These are phyloP conservation scores for Catalaphyllia jardinei DNA, from an alignment of 64 coral and sea anemone species.

Conservation along the genomic window DNA sequence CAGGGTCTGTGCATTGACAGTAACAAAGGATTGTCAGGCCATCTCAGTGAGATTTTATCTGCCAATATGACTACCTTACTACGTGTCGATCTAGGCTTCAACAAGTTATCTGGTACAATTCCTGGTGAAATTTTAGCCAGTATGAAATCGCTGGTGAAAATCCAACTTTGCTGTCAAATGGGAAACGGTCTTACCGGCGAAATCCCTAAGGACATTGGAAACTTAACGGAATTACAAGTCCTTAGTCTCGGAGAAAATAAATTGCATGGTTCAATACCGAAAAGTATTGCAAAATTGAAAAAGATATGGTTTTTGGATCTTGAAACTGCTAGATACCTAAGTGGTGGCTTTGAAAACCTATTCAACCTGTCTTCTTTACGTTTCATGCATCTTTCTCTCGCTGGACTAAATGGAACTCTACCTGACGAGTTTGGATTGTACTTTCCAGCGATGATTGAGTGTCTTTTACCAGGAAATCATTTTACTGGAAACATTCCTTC, in stretches of 20 bases:
- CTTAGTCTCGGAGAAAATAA: slow-evolving; percentile 71
- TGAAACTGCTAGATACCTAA: slow-evolving; percentile 7
- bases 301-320: slow-evolving; percentile 79
- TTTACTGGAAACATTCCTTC: slow-evolving; percentile 44
- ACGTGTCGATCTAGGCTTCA: slow-evolving; percentile 42
- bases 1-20: slow-evolving; percentile 53
- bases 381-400: slow-evolving; percentile 65
- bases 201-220: slow-evolving; percentile 68
- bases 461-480: slow-evolving; percentile 56
- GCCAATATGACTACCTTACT: slow-evolving; percentile 77
- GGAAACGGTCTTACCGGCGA: slow-evolving; percentile 39
- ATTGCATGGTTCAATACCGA: slow-evolving; percentile 62
- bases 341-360: slow-evolving; percentile 38
- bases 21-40: slow-evolving; percentile 31
- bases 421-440: slow-evolving; percentile 45
- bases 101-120: slow-evolving; percentile 27
- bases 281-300: slow-evolving; percentile 63
- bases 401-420: slow-evolving; percentile 31
- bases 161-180: slow-evolving; percentile 79
- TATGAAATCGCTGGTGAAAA: slow-evolving; percentile 60
- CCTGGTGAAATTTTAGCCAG: slow-evolving; percentile 44
- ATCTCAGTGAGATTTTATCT: slow-evolving; percentile 47
- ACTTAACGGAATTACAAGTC: slow-evolving; percentile 72
- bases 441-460: slow-evolving; percentile 53
- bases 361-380: slow-evolving; percentile 51